These are phyloP conservation scores for Leucoptera coffeella DNA, from an alignment of 2,888 invertebrate genomes.

Conservation along the genomic window DNA sequence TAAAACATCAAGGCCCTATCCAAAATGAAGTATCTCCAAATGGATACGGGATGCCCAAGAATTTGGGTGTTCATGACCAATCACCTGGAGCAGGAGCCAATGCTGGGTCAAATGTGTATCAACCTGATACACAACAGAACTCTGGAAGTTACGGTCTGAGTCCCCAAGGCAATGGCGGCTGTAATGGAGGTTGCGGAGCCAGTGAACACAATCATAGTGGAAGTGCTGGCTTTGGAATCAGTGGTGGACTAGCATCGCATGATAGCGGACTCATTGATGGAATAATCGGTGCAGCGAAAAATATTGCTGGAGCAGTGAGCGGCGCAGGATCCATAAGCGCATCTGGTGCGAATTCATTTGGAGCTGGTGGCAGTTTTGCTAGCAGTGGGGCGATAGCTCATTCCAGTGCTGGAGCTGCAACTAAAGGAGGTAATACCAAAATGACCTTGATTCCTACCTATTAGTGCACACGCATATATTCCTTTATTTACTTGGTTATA, in stretches of 20 bases:
- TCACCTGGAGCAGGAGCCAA: slow-evolving; percentile 10
- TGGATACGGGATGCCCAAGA: not conserved
- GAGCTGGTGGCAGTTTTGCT: slow-evolving; percentile 16
- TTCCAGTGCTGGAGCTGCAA: slow-evolving; percentile 21
- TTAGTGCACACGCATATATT: too few relatives aligned
- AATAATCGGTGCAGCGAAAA: slow-evolving; percentile 17
- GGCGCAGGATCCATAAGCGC: slow-evolving; percentile 8
- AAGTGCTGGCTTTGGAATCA: slow-evolving; percentile 8
- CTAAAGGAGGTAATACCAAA: slow-evolving; percentile 41
- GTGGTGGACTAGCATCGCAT: slow-evolving; percentile 3
- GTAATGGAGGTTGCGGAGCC: slow-evolving; percentile 9
- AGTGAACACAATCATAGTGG: slow-evolving; percentile 5
- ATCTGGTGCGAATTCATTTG: slow-evolving; percentile 10
- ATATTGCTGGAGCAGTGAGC: slow-evolving; percentile 15
- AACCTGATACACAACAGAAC: too few relatives aligned
- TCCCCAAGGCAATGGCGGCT: slow-evolving; percentile 16
- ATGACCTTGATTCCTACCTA: too few relatives aligned
- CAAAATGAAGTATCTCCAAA: slow-evolving; percentile 1
- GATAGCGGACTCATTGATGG: slow-evolving; percentile 10
- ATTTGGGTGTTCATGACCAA: not conserved
- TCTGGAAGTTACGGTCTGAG: slow-evolving; percentile 8
- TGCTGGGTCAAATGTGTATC: slow-evolving; percentile 8
- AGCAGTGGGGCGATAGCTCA: slow-evolving; percentile 29
- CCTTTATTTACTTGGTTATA: too few relatives aligned
- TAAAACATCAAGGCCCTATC: slow-evolving; percentile 1